A percentile compares a stretch with the other conserved stretches of the same genome.
phyloP scores from a whole-genome alignment of 2,113 vertebrate species.

The Leucoraja erinaceus region DNA sequence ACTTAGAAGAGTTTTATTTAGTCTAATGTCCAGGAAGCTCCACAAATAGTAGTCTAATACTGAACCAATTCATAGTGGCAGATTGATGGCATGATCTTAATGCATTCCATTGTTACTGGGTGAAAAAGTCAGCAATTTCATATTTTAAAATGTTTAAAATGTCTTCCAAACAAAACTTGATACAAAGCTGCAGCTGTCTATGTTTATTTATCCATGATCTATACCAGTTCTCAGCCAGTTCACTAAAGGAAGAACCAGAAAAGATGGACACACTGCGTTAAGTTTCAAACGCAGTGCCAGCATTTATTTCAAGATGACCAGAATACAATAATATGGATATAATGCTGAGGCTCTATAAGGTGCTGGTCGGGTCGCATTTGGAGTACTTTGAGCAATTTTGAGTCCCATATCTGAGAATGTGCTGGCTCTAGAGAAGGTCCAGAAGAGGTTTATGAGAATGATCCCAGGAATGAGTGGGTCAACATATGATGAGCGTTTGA shows the following conservation, averaged over 20 bases:
- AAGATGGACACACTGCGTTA: not conserved
- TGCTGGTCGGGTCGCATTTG: too few species aligned
- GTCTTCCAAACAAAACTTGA: not conserved
- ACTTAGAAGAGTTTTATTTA: not conserved
- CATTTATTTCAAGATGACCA: too few species aligned
- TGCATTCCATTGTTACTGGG: not conserved
- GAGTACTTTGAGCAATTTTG: too few species aligned
- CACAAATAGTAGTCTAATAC: not conserved
- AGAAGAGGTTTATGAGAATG: too few species aligned
- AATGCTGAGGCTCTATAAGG: too few species aligned
- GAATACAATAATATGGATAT: too few species aligned
- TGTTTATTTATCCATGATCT: not conserved
- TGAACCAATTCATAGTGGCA: not conserved
- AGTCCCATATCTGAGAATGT: too few species aligned
- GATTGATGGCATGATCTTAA: not conserved
- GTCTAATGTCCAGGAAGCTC: not conserved
- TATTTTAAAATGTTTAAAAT: not conserved
- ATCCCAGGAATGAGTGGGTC: too few species aligned
- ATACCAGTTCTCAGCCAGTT: not conserved
- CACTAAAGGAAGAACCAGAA: not conserved
- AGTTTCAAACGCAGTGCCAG: not conserved
- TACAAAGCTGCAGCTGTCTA: not conserved
- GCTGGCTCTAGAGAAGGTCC: too few species aligned
- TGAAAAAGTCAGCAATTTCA: not conserved
- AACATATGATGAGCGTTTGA: too few species aligned